Conservation (phyloP, 1,140 invertebrate genomes). For the Trachymyrmex septentrionalis region DNA sequence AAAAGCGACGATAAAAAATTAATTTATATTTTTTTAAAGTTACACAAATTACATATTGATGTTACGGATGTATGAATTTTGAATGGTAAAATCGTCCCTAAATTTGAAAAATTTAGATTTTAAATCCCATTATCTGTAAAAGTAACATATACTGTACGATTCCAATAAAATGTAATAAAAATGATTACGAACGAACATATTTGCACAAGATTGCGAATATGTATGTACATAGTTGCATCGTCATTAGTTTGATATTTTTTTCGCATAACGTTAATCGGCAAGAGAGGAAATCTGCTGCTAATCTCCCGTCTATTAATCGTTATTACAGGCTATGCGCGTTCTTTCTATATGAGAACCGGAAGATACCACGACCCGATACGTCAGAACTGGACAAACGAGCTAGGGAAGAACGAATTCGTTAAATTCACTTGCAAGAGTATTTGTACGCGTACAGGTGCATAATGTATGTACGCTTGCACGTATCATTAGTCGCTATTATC, state of each 20-base stretch:
- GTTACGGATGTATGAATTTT: neutral
- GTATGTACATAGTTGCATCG: neutral
- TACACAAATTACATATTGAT: neutral
- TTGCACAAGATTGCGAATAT: neutral
- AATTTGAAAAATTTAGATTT: conserved; percentile 14
- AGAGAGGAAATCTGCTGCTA: conserved; percentile 20
- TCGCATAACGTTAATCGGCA: conserved; percentile 16
- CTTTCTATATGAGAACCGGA: conserved; percentile 15
- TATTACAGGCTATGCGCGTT: conserved; percentile 21
- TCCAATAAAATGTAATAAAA: neutral
- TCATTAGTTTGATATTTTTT: neutral
- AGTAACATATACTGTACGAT: neutral
- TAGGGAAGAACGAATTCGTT: conserved; percentile 31
- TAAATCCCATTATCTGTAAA: neutral
- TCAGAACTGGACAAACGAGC: conserved; percentile 32
- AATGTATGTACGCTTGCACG: conserved; percentile 8
- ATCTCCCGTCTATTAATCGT: conserved; percentile 33
- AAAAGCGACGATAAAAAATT: neutral
- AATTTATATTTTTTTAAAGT: neutral
- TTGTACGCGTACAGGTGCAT: conserved; percentile 15
- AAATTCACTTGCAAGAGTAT: conserved; percentile 23
- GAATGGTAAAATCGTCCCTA: neutral
- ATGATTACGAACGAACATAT: neutral
- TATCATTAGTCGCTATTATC: conserved; percentile 36
- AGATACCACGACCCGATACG: conserved; percentile 27